Evolutionary conservation across 2,113 vertebrate genomes (phyloP).

Genomic region (Podarcis raffonei): DNA sequence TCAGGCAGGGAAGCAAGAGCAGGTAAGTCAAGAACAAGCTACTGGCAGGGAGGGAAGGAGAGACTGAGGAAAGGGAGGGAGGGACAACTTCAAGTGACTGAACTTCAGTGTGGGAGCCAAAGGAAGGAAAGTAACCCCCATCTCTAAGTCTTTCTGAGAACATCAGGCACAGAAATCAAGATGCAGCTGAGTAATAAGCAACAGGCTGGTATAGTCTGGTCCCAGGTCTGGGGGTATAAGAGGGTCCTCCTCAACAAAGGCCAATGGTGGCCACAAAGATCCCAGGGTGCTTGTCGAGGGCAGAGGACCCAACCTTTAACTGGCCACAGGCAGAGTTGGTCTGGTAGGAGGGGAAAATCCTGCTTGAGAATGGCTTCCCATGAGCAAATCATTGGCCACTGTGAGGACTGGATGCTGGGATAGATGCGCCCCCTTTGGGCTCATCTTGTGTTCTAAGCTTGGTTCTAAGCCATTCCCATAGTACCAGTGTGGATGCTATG

Average conservation of each 20-base stretch:
- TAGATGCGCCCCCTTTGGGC: too few relatives aligned
- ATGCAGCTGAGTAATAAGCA: neutral
- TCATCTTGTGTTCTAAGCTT: neutral
- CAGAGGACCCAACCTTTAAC: neutral
- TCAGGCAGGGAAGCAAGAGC: neutral
- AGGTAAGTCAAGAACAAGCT: neutral
- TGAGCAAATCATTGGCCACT: neutral
- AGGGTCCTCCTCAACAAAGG: neutral
- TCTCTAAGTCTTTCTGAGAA: neutral
- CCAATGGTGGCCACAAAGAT: neutral
- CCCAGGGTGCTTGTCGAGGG: neutral
- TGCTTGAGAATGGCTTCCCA: too few relatives aligned
- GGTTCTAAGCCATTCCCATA: neutral
- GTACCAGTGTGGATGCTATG: neutral
- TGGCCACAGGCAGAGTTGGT: too few relatives aligned
- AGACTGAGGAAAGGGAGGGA: fast-evolving
- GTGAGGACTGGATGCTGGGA: neutral
- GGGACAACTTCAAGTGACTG: neutral
- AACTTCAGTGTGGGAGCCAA: neutral
- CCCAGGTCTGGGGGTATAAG: too few relatives aligned
- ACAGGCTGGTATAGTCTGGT: neutral
- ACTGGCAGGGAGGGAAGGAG: neutral
- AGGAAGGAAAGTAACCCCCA: neutral
- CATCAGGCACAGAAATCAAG: neutral
- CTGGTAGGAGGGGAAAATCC: too few relatives aligned